These are phyloP conservation scores for Pecten maximus DNA, from an alignment of 2,888 invertebrate genomes.

Conservation along the genomic window DNA sequence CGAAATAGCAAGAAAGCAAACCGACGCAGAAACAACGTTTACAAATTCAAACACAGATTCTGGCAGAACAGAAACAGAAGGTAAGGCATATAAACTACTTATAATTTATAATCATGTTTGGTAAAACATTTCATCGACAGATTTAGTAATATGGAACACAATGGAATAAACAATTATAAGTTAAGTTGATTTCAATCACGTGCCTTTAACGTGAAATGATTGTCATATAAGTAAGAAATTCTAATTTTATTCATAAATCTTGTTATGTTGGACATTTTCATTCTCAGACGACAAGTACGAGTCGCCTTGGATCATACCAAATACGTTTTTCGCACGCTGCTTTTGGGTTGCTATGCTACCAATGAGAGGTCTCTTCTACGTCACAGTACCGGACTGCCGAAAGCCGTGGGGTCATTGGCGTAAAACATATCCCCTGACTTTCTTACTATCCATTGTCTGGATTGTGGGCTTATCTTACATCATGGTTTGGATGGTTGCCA, in stretches of 20 bases:
- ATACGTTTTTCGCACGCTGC: constrained; percentile 59
- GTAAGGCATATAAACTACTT: too few relatives aligned
- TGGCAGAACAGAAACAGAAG: neutral
- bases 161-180: neutral
- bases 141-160: too few relatives aligned
- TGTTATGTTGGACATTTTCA: neutral
- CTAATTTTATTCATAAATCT: neutral
- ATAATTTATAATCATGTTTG: too few relatives aligned
- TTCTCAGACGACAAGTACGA: constrained; percentile 64
- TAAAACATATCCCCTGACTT: constrained; percentile 75
- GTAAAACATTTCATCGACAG: neutral
- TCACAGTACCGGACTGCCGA: constrained; percentile 94
- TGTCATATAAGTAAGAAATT: neutral
- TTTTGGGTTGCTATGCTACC: constrained; percentile 93
- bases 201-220: neutral
- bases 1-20: neutral
- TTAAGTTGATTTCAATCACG: neutral
- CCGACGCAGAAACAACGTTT: constrained; percentile 44
- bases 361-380: constrained; percentile 90
- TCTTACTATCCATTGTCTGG: constrained; percentile 78
- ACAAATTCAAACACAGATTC: constrained; percentile 19
- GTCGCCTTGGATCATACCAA: constrained; percentile 73
- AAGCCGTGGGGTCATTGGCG: constrained; percentile 72
- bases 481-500: constrained; percentile 81
- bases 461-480: constrained; percentile 78